A percentile compares a stretch with the other conserved stretches of the same genome.
Conservation (phyloP, 2,113 vertebrate genomes). For the Nothocercus julius region DNA sequence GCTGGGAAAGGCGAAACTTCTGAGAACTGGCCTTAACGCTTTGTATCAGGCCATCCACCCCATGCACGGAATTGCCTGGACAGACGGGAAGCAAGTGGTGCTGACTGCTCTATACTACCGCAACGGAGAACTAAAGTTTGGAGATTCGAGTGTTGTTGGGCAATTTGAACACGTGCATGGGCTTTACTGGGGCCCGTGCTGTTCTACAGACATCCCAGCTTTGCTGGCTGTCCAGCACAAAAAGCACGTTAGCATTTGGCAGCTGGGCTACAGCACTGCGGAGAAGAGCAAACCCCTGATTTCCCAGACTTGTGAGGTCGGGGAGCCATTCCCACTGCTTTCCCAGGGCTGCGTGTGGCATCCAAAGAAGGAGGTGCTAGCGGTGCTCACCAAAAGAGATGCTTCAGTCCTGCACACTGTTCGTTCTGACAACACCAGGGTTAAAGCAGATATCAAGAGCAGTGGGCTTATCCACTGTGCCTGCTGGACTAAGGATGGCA, state of each 20-base stretch:
- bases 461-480: slow-evolving; percentile 88
- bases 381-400: slow-evolving; percentile 87
- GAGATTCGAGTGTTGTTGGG: slow-evolving; percentile 89
- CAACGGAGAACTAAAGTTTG: slow-evolving; percentile 84
- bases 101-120: slow-evolving; percentile 83
- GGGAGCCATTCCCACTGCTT: slow-evolving; percentile 86
- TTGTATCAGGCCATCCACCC: slow-evolving; percentile 93
- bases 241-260: slow-evolving; percentile 89
- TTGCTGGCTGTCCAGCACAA: slow-evolving; percentile 92
- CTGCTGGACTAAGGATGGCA: slow-evolving; percentile 92
- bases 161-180: slow-evolving; percentile 91
- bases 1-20: slow-evolving; percentile 91
- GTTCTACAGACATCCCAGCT: slow-evolving; percentile 74
- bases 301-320: slow-evolving; percentile 90
- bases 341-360: slow-evolving; percentile 96
- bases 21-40: slow-evolving; percentile 89
- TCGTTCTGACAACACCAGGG: slow-evolving; percentile 79
- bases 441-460: slow-evolving; percentile 86
- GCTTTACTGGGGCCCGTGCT: slow-evolving; percentile 88
- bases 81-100: slow-evolving; percentile 91
- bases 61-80: slow-evolving; percentile 92
- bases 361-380: slow-evolving; percentile 86
- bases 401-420: slow-evolving; percentile 86
- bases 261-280: slow-evolving; percentile 80
- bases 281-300: slow-evolving; percentile 87